Base-by-base conservation (phyloP, 2,113 vertebrate genomes). In the Vanacampus margaritifer region DNA sequence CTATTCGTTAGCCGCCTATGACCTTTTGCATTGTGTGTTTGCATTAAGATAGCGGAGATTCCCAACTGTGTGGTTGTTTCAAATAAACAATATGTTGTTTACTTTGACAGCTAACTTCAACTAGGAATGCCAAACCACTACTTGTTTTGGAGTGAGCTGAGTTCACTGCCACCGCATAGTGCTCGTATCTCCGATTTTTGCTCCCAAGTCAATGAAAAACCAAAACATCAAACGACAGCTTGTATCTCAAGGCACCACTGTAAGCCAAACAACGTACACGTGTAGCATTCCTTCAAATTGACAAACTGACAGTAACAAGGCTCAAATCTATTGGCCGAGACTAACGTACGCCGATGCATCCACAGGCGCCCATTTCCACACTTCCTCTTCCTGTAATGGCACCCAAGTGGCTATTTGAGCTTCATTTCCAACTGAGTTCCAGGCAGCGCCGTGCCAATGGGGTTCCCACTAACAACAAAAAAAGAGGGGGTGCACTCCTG, bases 381-480 rank as follows among this genome's bases (percentile, higher is more conserved):
- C 72, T 73, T 51, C 46, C 41, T 68, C 53, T 54, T 17, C 56
- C 48, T 39, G 1, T 81, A 73, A 79, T 60, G 63, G 26, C 45
- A 73, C 76, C 73, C 75, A 21, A 76, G 66, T 67, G 76, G 54
- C 21, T 14, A 67, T 84, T 80, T 75, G 67, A 67, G 51, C 58
- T 48, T 16, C 58, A 67, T 71, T 54, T 70, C 65, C 63, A 50
- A 14, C 7, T n/a, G 7, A 21, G 6, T 48, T 21, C 1, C 6
- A 50, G 48, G 48, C 48, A 50, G 54, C 16, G 14, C 26, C 5
- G 23, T 63, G 21, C 51, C 5, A 3, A 14, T 35, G 63, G 63
- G 28, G 63, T 50, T 21, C 19, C 17, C 64, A 46, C 43, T 1
- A 53, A n/a, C 4, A 17, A 13, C 26, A 56, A 26, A 37, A 61